Percentiles rank a stretch among this genome's conserved stretches.
Conservation (phyloP, 2,113 vertebrate species). For the Poecilia latipinna region DNA sequence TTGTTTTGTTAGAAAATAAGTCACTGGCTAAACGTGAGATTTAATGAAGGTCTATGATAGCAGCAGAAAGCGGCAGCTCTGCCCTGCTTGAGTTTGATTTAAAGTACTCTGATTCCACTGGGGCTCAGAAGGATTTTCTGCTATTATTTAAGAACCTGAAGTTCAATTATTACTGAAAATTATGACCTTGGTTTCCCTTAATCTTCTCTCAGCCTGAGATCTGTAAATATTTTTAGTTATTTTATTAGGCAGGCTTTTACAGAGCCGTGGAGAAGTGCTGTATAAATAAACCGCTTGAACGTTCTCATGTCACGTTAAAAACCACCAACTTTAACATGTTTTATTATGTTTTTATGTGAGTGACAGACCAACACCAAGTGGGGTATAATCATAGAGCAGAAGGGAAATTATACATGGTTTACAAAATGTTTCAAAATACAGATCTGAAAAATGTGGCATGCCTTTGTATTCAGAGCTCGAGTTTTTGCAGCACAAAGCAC, state of each 20-base stretch:
- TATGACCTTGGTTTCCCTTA: neutral
- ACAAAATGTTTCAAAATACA: neutral
- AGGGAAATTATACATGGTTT: neutral
- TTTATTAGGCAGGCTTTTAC: neutral
- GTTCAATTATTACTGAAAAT: neutral
- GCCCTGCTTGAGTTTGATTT: accelerated
- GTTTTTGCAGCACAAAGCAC: too few relatives aligned
- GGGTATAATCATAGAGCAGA: neutral
- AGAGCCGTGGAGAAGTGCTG: neutral
- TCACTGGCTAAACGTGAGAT: neutral
- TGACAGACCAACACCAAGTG: neutral
- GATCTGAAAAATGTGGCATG: neutral
- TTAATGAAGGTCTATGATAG: neutral
- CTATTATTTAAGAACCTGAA: neutral
- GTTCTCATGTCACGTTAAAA: neutral
- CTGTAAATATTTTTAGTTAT: neutral
- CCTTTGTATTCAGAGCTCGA: too few relatives aligned
- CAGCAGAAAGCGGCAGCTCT: too few relatives aligned
- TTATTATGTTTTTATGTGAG: neutral
- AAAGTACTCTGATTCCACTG: neutral
- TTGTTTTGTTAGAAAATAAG: neutral
- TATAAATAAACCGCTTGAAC: neutral
- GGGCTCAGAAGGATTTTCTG: neutral
- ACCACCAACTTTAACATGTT: neutral
- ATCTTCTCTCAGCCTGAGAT: neutral